phyloP scores from a whole-genome alignment of 2,888 invertebrate species.

The Drosophila longiperda region DNA sequence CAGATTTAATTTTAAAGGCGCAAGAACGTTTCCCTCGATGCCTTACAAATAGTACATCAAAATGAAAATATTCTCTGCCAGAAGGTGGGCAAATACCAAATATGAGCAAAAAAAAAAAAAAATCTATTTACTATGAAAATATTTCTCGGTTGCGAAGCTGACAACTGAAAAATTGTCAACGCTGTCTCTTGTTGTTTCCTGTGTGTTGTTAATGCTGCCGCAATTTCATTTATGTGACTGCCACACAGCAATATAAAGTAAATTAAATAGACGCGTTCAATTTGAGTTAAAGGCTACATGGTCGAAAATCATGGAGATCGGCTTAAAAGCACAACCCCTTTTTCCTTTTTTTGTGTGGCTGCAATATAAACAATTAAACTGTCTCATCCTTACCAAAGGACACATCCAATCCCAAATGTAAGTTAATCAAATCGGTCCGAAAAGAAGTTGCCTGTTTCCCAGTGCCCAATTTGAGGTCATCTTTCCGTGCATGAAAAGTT shows the following conservation, averaged over 20 bases:
- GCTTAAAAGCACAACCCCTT: constrained; percentile 47
- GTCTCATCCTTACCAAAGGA: constrained; percentile 43
- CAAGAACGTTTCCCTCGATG: not conserved
- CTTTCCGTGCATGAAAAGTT: constrained; percentile 7
- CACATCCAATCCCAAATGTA: constrained; percentile 7
- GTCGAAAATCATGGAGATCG: constrained; percentile 50
- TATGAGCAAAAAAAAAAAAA: not conserved
- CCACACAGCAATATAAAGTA: constrained; percentile 27
- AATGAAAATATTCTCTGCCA: not conserved
- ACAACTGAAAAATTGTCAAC: not conserved
- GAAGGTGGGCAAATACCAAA: not conserved
- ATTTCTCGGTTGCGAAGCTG: not conserved
- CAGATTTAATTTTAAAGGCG: not conserved
- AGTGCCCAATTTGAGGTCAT: constrained; percentile 42
- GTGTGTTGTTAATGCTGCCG: not conserved
- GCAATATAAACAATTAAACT: constrained; percentile 66
- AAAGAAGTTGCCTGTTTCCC: constrained; percentile 30
- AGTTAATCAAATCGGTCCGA: constrained; percentile 3
- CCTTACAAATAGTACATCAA: not conserved
- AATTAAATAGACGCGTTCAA: constrained; percentile 34
- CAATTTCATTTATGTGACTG: constrained; percentile 59
- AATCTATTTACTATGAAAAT: fast-evolving
- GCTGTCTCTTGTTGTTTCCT: not conserved
- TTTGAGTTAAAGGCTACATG: constrained; percentile 19
- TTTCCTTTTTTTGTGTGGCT: constrained; percentile 24